Percentiles rank a stretch among this genome's conserved stretches.
Evolutionary conservation across 1,140 invertebrate species (phyloP).

Genomic region (Oedothorax gibbosus): DNA sequence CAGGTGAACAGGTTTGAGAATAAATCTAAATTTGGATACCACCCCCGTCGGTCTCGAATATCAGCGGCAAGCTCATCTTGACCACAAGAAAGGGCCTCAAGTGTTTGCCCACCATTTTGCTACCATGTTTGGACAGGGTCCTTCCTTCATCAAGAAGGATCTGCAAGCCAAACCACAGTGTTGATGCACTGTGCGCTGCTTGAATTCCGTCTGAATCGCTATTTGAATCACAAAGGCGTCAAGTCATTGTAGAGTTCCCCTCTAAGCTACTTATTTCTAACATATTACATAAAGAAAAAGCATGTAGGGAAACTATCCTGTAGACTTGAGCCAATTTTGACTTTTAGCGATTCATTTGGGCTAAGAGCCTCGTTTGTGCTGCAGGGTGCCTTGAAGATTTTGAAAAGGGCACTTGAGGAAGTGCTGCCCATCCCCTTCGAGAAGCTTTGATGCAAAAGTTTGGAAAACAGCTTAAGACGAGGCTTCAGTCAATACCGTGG

Average conservation of each 20-base stretch:
- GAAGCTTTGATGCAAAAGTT: slow-evolving; percentile 4
- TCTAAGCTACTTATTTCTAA: too few species aligned
- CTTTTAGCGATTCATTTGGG: not conserved
- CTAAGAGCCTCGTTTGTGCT: slow-evolving; percentile 8
- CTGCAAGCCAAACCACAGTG: slow-evolving; percentile 11
- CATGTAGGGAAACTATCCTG: not conserved
- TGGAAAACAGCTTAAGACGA: slow-evolving; percentile 16
- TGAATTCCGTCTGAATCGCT: not conserved
- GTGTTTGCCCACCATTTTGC: slow-evolving; percentile 28
- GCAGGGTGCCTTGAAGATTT: not conserved
- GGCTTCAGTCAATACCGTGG: not conserved
- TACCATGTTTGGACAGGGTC: slow-evolving; percentile 24
- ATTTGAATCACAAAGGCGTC: not conserved
- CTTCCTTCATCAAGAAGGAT: not conserved
- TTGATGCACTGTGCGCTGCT: slow-evolving; percentile 9
- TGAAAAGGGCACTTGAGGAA: not conserved
- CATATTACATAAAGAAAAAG: not conserved
- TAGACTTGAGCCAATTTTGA: not conserved
- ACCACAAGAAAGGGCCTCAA: not conserved
- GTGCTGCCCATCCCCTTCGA: not conserved
- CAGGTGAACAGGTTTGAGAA: too few species aligned
- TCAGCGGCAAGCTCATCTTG: too few species aligned
- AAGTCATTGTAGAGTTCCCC: too few species aligned
- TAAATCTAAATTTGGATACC: too few species aligned
- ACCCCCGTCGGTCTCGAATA: too few species aligned